Evolutionary conservation across 23 tunicate species (phyloP).

Genomic region (Phallusia fumigata): DNA sequence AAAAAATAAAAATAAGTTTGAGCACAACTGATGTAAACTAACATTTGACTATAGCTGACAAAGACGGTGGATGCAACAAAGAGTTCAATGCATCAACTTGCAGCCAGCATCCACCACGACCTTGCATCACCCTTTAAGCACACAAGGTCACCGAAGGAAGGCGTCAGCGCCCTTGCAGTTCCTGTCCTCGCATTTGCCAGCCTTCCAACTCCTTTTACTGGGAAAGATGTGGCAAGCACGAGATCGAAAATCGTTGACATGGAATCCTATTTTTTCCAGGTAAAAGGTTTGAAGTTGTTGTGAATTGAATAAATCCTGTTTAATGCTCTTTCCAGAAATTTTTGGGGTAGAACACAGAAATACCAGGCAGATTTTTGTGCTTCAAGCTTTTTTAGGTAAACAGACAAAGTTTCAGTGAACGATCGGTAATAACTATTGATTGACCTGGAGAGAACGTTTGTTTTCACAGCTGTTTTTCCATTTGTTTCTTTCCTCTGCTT

Average conservation of each 20-base stretch:
- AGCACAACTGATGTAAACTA: too few species aligned
- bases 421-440: too few species aligned
- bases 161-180: slow-evolving; percentile 32
- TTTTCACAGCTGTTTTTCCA: too few species aligned
- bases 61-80: slow-evolving; percentile 51
- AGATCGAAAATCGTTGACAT: slow-evolving; percentile 35
- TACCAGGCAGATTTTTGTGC: too few species aligned
- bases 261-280: slow-evolving; percentile 66
- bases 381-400: too few species aligned
- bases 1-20: too few species aligned
- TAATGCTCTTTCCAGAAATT: too few species aligned
- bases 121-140: slow-evolving; percentile 36
- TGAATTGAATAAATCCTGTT: neutral
- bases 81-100: slow-evolving; percentile 37
- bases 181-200: slow-evolving; percentile 20
- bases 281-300: slow-evolving; percentile 2
- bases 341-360: too few species aligned
- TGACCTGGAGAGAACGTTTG: too few species aligned
- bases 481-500: too few species aligned
- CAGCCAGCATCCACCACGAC: slow-evolving; percentile 23
- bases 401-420: too few species aligned
- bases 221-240: slow-evolving; percentile 41
- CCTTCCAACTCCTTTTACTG: slow-evolving; percentile 37
- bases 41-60: slow-evolving; percentile 23
- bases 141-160: slow-evolving; percentile 17